Evolutionary conservation across 2,888 invertebrate genomes (phyloP).

Genomic region (Nineta flava): DNA sequence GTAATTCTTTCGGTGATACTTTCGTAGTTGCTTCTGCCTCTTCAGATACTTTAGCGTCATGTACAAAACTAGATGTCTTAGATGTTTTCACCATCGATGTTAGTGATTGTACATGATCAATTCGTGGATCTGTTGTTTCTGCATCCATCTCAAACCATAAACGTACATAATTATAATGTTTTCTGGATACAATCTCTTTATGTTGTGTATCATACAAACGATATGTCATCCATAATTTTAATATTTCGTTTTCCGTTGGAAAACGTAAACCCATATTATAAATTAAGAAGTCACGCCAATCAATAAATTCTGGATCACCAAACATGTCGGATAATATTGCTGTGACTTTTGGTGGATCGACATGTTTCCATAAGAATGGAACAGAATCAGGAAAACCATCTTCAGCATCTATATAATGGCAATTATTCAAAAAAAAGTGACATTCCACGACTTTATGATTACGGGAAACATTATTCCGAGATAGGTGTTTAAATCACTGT

Average conservation of each 20-base stretch:
- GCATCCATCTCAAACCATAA: constrained; percentile 27
- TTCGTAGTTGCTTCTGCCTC: constrained; percentile 10
- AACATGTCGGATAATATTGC: constrained; percentile 29
- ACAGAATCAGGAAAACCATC: constrained; percentile 19
- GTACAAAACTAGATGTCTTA: neutral
- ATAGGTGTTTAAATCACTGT: too few species aligned
- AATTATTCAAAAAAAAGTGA: too few species aligned
- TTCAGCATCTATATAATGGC: constrained; percentile 14
- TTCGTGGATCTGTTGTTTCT: neutral
- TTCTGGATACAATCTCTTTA: constrained; percentile 23
- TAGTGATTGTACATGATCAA: too few species aligned
- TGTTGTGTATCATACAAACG: constrained; percentile 29
- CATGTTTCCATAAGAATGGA: constrained; percentile 24
- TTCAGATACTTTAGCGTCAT: constrained; percentile 1
- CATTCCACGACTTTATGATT: too few species aligned
- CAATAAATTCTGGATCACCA: constrained; percentile 36
- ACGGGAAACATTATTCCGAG: too few species aligned
- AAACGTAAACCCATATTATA: constrained; percentile 37
- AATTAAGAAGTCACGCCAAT: constrained; percentile 52
- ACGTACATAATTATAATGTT: constrained; percentile 21
- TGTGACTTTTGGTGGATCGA: constrained; percentile 19
- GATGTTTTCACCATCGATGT: too few species aligned
- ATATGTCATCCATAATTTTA: constrained; percentile 32
- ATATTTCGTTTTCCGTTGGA: constrained; percentile 36
- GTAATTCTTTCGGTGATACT: constrained; percentile 4